These are phyloP conservation scores for Oryzias sinensis DNA, from an alignment of 2,797 vertebrate species.

Conservation along the genomic window DNA sequence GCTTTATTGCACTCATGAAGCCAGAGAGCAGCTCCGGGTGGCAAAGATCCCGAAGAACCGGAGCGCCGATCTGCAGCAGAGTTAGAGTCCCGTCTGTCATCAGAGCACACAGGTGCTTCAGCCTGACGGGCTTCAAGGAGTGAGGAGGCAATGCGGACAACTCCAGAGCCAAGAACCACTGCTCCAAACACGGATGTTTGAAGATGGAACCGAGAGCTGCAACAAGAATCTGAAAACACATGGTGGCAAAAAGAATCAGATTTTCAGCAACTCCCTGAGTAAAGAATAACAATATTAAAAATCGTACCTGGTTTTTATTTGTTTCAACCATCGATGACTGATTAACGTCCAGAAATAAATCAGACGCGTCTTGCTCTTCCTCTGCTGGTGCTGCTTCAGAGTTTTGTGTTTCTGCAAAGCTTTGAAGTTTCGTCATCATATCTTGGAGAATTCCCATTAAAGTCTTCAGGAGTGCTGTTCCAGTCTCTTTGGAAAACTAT, in stretches of 20 bases:
- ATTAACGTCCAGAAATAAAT: slow-evolving; percentile 81
- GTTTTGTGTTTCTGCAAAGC: slow-evolving; percentile 43
- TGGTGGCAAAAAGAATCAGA: not conserved
- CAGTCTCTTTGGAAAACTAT: slow-evolving; percentile 68
- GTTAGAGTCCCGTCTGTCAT: slow-evolving; percentile 74
- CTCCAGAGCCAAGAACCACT: slow-evolving; percentile 92
- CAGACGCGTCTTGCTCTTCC: slow-evolving; percentile 49
- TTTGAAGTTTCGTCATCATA: slow-evolving; percentile 71
- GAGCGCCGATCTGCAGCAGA: slow-evolving; percentile 75
- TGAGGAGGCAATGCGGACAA: slow-evolving; percentile 77
- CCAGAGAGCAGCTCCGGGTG: slow-evolving; percentile 63
- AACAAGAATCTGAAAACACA: slow-evolving; percentile 69
- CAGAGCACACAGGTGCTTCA: slow-evolving; percentile 80
- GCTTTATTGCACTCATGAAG: slow-evolving; percentile 77
- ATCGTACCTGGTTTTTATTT: slow-evolving; percentile 79
- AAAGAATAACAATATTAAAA: not conserved
- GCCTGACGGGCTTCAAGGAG: slow-evolving; percentile 79
- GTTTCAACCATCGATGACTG: slow-evolving; percentile 48
- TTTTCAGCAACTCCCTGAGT: not conserved
- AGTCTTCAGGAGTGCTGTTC: slow-evolving; percentile 60
- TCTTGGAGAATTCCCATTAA: slow-evolving; percentile 77
- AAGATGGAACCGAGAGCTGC: slow-evolving; percentile 78
- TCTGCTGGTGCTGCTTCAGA: slow-evolving; percentile 36
- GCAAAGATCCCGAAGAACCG: slow-evolving; percentile 58
- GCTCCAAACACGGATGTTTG: slow-evolving; percentile 84